Base-by-base conservation (phyloP, 2,888 invertebrate genomes). In the Polia nebulosa region DNA sequence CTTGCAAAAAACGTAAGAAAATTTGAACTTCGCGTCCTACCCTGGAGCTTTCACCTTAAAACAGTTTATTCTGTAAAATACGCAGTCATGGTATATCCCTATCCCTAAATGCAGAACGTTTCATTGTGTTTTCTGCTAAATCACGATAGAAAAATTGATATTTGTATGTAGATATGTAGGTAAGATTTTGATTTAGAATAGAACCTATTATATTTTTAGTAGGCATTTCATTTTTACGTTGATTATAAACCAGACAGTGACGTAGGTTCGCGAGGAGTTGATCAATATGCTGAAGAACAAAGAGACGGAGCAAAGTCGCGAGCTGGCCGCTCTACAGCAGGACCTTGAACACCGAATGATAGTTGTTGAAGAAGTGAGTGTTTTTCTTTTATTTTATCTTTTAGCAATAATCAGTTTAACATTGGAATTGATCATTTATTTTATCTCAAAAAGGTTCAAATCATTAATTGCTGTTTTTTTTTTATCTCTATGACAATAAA, bases 281-380 rank as follows among this genome's bases (percentile, higher is more conserved):
- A 96, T 97, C 78, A 96, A 94, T 55, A 93, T 97, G 89, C 89
- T 97, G 72, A 96, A 96, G 86, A 96, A 96, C 78, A 96, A 96
- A 80, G 96, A 96, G 78, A 91, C 96, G 0, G 92, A 96, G 70
- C 94, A 96, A 82, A 96, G 96, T 83, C 95, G 94, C 61, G 95
- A 96, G 80, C 89, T 95, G 32, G 78, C 89, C 17, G 86, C 89
- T 8, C 84, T 95, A 73, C 95, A 95, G 72, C 91, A 93, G 76
- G 95, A 95, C 72, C 92, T 95, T 61, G 93, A 93, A 58, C 92
- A 93, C 78, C 90, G 95, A 79, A 95, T 95, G 95, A 94, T 91
- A 90, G 90, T 95, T 77, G 95, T 95, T 71, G 95, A 95, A 73
- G 94, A 94, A 89, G 95, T 95, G 89, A 95, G 95, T 41, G 78